These are phyloP conservation scores for Harlomillsia oculata DNA, from an alignment of 1,140 invertebrate species.

Conservation along the genomic window DNA sequence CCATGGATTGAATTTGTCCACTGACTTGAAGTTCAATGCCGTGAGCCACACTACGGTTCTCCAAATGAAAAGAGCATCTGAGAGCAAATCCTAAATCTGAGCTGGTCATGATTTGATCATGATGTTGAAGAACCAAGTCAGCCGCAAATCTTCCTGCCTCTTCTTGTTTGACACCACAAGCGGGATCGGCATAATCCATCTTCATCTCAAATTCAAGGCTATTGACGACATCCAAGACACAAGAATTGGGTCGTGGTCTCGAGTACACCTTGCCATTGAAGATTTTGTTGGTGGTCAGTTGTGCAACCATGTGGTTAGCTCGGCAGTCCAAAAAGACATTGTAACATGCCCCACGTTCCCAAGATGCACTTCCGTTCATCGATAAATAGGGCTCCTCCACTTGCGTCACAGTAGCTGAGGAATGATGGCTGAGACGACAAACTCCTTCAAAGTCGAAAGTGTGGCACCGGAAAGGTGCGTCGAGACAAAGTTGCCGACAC, in stretches of 20 bases:
- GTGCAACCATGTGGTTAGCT: conserved; percentile 45
- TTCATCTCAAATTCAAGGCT: conserved; percentile 41
- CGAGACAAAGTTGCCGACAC: conserved; percentile 44
- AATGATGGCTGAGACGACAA: conserved; percentile 47
- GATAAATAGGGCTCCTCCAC: conserved; percentile 45
- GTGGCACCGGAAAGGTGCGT: conserved; percentile 44
- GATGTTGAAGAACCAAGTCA: conserved; percentile 38
- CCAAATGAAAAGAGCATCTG: conserved; percentile 46
- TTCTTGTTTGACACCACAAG: conserved; percentile 43
- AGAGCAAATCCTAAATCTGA: conserved; percentile 47
- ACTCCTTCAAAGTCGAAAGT: conserved; percentile 47
- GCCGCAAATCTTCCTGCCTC: conserved; percentile 41
- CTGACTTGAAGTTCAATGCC: conserved; percentile 41
- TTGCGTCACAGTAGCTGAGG: conserved; percentile 43
- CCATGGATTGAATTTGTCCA: conserved; percentile 37
- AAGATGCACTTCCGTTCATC: conserved; percentile 43
- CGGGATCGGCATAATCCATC: conserved; percentile 42
- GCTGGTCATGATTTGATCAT: conserved; percentile 49
- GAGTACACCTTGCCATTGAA: conserved; percentile 50
- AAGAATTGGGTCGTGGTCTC: conserved; percentile 45
- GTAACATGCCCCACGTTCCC: conserved; percentile 48
- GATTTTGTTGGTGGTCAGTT: conserved; percentile 45
- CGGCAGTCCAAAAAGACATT: conserved; percentile 46
- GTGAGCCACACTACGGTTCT: conserved; percentile 45
- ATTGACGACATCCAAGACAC: conserved; percentile 43